Percentiles rank a stretch among this genome's conserved stretches.
These are phyloP conservation scores for Hymenochirus boettgeri DNA, from an alignment of 2,113 vertebrate genomes.

Conservation along the genomic window DNA sequence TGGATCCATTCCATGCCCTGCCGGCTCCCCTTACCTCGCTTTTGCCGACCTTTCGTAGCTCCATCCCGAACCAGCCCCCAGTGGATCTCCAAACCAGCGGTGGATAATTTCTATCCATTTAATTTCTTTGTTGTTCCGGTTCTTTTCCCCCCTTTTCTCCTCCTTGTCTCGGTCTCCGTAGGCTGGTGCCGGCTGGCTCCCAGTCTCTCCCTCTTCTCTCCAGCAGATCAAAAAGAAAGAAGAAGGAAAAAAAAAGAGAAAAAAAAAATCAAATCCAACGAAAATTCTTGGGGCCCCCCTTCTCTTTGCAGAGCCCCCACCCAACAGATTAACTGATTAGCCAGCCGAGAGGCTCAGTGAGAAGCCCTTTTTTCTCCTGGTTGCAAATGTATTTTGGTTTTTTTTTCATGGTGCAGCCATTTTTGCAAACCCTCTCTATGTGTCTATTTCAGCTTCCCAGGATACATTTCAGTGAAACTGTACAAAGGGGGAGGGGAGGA, in stretches of 20 bases:
- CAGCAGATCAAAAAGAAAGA: conserved; percentile 30
- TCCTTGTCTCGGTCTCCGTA: neutral
- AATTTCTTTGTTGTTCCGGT: conserved; percentile 42
- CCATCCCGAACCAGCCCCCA: conserved; percentile 92
- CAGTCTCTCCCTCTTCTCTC: too few species aligned
- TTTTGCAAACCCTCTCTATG: conserved; percentile 62
- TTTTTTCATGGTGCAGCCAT: conserved; percentile 61
- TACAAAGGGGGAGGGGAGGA: conserved; percentile 29
- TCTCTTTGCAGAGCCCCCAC: conserved; percentile 2
- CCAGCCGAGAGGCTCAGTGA: conserved; percentile 15
- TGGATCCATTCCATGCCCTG: neutral
- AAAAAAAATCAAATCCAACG: neutral
- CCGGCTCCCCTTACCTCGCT: conserved; percentile 75
- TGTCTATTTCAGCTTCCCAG: conserved; percentile 61
- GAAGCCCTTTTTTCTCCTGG: conserved; percentile 20
- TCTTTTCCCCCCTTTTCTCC: conserved; percentile 1
- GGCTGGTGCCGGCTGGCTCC: too few species aligned
- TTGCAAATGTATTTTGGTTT: conserved; percentile 35
- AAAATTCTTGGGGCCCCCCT: conserved; percentile 31
- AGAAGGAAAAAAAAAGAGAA: conserved; percentile 24
- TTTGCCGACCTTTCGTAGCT: conserved; percentile 93
- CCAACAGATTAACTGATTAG: conserved; percentile 3
- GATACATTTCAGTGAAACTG: conserved; percentile 44
- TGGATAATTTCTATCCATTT: conserved; percentile 96
- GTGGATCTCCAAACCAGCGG: conserved; percentile 84